These are phyloP conservation scores for Myotis davidii DNA, from an alignment of 2,113 vertebrate species.

Conservation along the genomic window DNA sequence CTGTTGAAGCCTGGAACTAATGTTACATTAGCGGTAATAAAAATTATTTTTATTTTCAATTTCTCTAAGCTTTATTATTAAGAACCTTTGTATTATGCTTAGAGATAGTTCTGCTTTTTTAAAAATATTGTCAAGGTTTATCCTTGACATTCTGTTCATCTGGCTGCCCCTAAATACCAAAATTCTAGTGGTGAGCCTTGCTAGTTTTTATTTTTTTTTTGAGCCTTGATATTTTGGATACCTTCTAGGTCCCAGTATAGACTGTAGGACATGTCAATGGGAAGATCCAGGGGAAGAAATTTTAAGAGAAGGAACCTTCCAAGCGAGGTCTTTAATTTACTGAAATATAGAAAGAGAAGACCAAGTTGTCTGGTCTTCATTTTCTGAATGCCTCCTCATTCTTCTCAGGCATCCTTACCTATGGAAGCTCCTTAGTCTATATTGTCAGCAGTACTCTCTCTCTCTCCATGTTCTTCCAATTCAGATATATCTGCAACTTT, in stretches of 20 bases:
- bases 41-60: background rate
- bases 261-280: background rate
- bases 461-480: background rate
- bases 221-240: background rate
- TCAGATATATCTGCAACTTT: background rate
- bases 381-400: background rate
- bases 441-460: background rate
- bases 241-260: background rate
- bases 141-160: background rate
- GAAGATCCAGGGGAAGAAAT: background rate
- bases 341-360: conserved; percentile 9
- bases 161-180: background rate
- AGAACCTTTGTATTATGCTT: background rate
- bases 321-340: background rate
- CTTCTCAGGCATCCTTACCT: background rate
- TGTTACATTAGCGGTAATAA: background rate
- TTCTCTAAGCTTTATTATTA: conserved; percentile 37
- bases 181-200: background rate
- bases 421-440: background rate
- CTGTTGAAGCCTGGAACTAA: background rate
- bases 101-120: background rate
- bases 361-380: background rate
- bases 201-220: background rate
- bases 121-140: background rate
- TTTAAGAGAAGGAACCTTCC: background rate